Percentiles rank a stretch among this genome's conserved stretches.
phyloP scores from a whole-genome alignment of 2,888 invertebrate genomes.

The Xestia xanthographa region DNA sequence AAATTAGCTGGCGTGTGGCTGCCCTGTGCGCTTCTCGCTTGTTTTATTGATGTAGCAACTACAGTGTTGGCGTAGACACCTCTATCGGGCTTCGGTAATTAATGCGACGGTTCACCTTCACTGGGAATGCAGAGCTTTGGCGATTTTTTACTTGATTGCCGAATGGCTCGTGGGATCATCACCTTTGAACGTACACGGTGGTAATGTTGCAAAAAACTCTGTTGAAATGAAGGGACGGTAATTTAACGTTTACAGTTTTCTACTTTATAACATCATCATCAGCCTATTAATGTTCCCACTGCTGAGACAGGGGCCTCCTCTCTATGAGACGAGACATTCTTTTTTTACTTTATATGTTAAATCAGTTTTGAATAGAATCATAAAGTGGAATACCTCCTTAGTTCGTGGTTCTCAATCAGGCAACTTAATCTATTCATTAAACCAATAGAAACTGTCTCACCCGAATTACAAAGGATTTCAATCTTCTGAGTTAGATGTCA shows the following conservation, averaged over 20 bases:
- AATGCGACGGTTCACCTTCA: slow-evolving; percentile 67
- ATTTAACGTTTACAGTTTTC: slow-evolving; percentile 13
- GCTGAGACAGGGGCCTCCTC: too few species aligned
- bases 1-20: slow-evolving; percentile 86
- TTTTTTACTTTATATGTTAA: too few species aligned
- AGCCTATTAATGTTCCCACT: too few species aligned
- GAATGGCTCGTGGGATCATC: slow-evolving; percentile 31
- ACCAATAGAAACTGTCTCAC: slow-evolving; percentile 25
- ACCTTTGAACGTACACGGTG: slow-evolving; percentile 33
- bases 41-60: slow-evolving; percentile 82
- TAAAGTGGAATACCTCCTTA: background rate
- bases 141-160: slow-evolving; percentile 48
- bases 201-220: slow-evolving; percentile 27
- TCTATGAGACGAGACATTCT: too few species aligned
- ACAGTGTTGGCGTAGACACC: slow-evolving; percentile 63
- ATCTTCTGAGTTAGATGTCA: slow-evolving; percentile 26
- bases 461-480: slow-evolving; percentile 27
- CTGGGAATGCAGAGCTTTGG: slow-evolving; percentile 44
- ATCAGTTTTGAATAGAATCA: slow-evolving; percentile 7
- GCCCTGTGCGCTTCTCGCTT: slow-evolving; percentile 76
- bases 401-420: background rate
- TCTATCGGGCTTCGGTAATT: slow-evolving; percentile 73
- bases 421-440: slow-evolving; percentile 34
- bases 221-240: slow-evolving; percentile 10
- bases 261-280: slow-evolving; percentile 11